Evolutionary conservation across 2,888 invertebrate genomes (phyloP), one percentile per base, ranked within the genome.

Genomic region (Dexiosoma caninum): DNA sequence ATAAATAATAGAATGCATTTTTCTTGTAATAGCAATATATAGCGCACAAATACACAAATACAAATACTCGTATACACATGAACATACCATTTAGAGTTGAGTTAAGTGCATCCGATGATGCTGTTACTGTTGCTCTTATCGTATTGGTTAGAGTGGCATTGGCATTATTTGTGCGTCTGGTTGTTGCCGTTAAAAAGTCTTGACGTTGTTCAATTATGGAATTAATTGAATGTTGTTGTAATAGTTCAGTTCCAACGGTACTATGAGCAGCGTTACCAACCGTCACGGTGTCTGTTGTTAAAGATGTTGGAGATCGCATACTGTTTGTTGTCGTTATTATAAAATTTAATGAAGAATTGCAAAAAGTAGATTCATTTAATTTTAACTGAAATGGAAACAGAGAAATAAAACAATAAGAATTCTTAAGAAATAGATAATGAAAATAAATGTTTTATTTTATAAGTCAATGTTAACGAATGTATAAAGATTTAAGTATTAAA

Each of bases 151-250:
- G 74, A 35, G 69, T 77, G 19, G 59, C 40, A 69, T 81, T 77
- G 77, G 51, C 77, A 59, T 69, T 62, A 51, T 66, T 77, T 19
- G 42, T 69, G 16, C 40, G 77, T 59, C 77, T 46, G 40, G 64
- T 35, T 51, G 49, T 30, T 55, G 70, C 55, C 70, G 85, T 85
- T 64, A 89, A 84, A 44, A 90, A 85, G 82, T 89, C 89, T 78
- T 87, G 86, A 72, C 87, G 88, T 66, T 89, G 89, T 69, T 91
- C 91, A 83, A 92, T 85, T 76, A 92, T 87, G 2, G 92, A 91
- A 86, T 92, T 92, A 79, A 92, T 92, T 59, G 92, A 91, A 86
- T 91, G 91, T 79, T 89, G 90, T 83, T 92, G 92, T 64, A 92
- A 87, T 78, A 92, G 91, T 83, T 91, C 91, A 67, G 84, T 85